These are phyloP conservation scores for Characodon lateralis DNA, from an alignment of 2,797 vertebrate genomes.

Conservation along the genomic window DNA sequence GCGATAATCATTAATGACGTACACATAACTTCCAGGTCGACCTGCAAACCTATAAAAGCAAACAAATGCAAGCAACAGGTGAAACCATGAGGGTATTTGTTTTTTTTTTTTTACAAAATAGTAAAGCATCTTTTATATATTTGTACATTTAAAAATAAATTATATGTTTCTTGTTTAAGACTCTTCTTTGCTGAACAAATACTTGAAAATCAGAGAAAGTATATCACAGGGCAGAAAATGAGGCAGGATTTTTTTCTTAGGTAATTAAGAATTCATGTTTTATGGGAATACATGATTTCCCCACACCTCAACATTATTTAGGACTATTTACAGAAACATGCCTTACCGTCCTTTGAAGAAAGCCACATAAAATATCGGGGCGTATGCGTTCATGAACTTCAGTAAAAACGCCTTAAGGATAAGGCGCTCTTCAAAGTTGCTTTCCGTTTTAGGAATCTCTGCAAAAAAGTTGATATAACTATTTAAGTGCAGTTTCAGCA, in stretches of 20 bases:
- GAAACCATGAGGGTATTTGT: not conserved
- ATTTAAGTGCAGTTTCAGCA: not conserved
- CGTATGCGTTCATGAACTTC: slow-evolving; percentile 98
- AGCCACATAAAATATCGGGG: slow-evolving; percentile 97
- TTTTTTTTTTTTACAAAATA: not conserved
- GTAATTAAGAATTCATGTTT: not conserved
- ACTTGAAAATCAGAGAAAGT: not conserved
- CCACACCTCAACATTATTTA: not conserved
- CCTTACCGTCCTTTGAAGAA: slow-evolving; percentile 97
- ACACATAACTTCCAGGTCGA: slow-evolving; percentile 91
- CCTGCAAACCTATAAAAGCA: slow-evolving; percentile 88
- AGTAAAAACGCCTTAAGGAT: slow-evolving; percentile 95
- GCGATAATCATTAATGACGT: slow-evolving; percentile 91
- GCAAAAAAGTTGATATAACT: slow-evolving; percentile 35
- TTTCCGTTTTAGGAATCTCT: slow-evolving; percentile 98
- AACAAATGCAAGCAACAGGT: not conserved
- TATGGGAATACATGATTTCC: not conserved
- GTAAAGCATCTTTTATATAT: not conserved
- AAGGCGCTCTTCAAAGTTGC: slow-evolving; percentile 92
- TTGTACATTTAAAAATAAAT: not conserved
- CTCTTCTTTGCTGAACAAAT: not conserved
- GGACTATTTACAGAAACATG: not conserved
- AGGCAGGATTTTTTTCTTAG: not conserved
- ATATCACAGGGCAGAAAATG: not conserved
- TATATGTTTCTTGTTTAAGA: not conserved